phyloP scores from a whole-genome alignment of 2,888 invertebrate species.

The Agrilus biguttatus region DNA sequence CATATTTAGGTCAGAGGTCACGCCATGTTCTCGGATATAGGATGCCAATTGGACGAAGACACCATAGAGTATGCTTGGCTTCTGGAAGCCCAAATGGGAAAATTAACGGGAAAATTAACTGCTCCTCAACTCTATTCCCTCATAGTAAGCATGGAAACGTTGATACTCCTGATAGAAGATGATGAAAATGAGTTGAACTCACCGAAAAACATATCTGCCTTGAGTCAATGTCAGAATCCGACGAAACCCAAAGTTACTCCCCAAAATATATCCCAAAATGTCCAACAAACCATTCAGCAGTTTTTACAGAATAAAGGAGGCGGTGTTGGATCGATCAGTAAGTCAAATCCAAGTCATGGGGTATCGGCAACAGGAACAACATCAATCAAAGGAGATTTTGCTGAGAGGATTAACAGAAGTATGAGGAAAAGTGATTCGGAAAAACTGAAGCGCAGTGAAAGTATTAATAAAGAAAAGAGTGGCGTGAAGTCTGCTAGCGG shows the following conservation, averaged over 20 bases:
- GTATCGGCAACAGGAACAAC: neutral
- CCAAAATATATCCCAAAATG: conserved; percentile 11
- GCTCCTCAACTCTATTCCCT: conserved; percentile 80
- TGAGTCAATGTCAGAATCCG: conserved; percentile 11
- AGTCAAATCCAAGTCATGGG: conserved; percentile 2
- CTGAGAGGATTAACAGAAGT: conserved; percentile 3
- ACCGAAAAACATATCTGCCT: conserved; percentile 32
- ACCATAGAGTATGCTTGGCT: conserved; percentile 97
- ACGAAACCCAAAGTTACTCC: conserved; percentile 12
- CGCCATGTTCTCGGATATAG: conserved; percentile 91
- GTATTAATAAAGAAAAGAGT: conserved; percentile 16
- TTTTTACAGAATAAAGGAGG: conserved; percentile 14
- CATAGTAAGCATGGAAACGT: conserved; percentile 76
- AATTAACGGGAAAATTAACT: conserved; percentile 81
- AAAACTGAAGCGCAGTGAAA: conserved; percentile 13
- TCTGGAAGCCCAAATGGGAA: conserved; percentile 86
- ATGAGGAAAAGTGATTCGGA: conserved; percentile 4
- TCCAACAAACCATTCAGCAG: conserved; percentile 15
- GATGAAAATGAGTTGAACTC: conserved; percentile 81
- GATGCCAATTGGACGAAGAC: conserved; percentile 79
- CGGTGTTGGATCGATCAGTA: conserved; percentile 5
- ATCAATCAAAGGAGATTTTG: neutral
- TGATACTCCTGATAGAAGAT: conserved; percentile 71
- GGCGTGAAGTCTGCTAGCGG: conserved; percentile 8
- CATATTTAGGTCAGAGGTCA: conserved; percentile 66